Conservation (phyloP, 2,888 invertebrate species). For the Carpatolechia fugitivella region DNA sequence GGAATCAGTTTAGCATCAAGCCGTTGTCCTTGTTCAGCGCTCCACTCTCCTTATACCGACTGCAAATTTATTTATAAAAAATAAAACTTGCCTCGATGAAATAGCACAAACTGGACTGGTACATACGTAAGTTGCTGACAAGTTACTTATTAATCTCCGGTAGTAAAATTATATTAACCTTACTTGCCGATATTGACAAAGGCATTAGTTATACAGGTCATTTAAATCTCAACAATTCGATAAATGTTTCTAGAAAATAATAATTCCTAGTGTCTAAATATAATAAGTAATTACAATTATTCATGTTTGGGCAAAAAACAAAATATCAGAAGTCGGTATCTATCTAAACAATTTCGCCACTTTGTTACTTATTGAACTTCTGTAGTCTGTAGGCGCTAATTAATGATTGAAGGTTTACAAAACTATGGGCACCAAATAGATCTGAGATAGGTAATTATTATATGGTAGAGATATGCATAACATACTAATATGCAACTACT, state of each 20-base stretch:
- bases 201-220: slow-evolving; percentile 5
- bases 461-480: too few species aligned
- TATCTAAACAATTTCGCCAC: slow-evolving; percentile 2
- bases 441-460: too few species aligned
- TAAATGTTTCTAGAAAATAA: neutral
- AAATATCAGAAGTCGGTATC: neutral
- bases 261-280: too few species aligned
- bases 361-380: slow-evolving; percentile 6
- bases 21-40: neutral
- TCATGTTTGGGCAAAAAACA: neutral
- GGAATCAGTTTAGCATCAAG: neutral
- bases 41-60: neutral
- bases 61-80: neutral
- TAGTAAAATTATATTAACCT: neutral
- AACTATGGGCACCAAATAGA: too few species aligned
- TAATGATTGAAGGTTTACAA: slow-evolving; percentile 12
- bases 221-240: too few species aligned
- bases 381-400: slow-evolving; percentile 6
- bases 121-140: too few species aligned
- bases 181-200: neutral
- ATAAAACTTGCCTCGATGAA: neutral
- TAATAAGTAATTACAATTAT: too few species aligned
- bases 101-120: neutral
- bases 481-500: too few species aligned
- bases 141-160: too few species aligned